Percentiles rank a stretch among this genome's conserved stretches.
These are phyloP conservation scores for Pocillopora verrucosa DNA, from an alignment of 64 coral and sea anemone genomes.

Conservation along the genomic window DNA sequence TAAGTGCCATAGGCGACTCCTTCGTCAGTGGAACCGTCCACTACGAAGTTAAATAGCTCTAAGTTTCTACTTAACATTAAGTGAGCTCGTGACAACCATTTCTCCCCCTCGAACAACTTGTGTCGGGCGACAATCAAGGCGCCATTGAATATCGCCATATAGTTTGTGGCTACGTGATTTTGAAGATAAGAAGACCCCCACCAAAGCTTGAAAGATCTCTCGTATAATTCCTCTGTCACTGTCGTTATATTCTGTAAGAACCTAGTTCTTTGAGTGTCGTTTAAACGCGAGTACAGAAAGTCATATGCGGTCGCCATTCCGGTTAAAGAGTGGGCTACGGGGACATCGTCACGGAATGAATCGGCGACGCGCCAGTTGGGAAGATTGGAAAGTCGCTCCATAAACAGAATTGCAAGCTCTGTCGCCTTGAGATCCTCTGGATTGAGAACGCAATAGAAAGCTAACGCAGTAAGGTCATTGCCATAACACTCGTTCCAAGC, in stretches of 20 bases:
- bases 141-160: conserved; percentile 69
- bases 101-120: conserved; percentile 10
- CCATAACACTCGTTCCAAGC: conserved; percentile 90
- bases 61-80: conserved; percentile 70
- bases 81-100: conserved; percentile 58
- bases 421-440: conserved; percentile 41
- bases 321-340: conserved; percentile 79
- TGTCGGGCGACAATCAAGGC: conserved; percentile 41
- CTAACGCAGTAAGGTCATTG: conserved; percentile 63
- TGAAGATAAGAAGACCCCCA: conserved; percentile 89
- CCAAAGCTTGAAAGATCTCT: conserved; percentile 48
- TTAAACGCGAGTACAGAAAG: conserved; percentile 61
- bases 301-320: conserved; percentile 84
- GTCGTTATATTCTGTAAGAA: conserved; percentile 37
- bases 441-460: conserved; percentile 81
- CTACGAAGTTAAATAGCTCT: conserved; percentile 65
- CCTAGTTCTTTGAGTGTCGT: conserved; percentile 37
- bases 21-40: conserved; percentile 84
- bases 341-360: conserved; percentile 72
- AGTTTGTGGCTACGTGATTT: conserved; percentile 96
- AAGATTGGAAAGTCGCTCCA: conserved; percentile 43
- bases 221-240: conserved; percentile 51
- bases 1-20: conserved; percentile 88
- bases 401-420: conserved; percentile 45
- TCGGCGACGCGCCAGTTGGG: conserved; percentile 71